Evolutionary conservation across 2,888 invertebrate genomes (phyloP).

Genomic region (Lasioglossum vierecki): DNA sequence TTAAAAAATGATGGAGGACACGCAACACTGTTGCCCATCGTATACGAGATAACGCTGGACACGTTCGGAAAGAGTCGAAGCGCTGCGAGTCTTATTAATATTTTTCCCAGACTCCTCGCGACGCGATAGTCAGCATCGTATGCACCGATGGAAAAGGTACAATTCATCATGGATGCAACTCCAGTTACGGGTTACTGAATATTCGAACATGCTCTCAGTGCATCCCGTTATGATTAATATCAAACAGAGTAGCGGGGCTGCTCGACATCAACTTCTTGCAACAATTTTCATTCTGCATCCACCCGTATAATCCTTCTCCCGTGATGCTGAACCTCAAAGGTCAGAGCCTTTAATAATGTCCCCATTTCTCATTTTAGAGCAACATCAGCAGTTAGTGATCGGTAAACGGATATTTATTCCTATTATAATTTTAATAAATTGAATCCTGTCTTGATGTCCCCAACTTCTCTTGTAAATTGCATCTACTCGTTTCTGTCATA

Average conservation of each 20-base stretch:
- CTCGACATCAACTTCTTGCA: slow-evolving; percentile 22
- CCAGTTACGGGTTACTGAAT: slow-evolving; percentile 45
- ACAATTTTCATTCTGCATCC: slow-evolving; percentile 29
- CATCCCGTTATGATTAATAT: slow-evolving; percentile 55
- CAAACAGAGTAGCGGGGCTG: slow-evolving; percentile 23
- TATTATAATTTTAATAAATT: too few species aligned
- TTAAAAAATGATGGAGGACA: background rate
- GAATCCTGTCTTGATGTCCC: too few species aligned
- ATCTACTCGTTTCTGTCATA: background rate
- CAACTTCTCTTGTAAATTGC: too few species aligned
- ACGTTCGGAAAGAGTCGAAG: background rate
- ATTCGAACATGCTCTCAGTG: slow-evolving; percentile 40
- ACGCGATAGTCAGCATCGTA: background rate
- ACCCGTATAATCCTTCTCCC: slow-evolving; percentile 10
- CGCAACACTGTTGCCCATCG: background rate
- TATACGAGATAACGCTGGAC: background rate
- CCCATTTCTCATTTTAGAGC: too few species aligned
- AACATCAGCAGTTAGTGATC: background rate
- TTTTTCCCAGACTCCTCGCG: background rate
- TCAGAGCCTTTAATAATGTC: slow-evolving; percentile 12
- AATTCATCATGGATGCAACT: slow-evolving; percentile 50
- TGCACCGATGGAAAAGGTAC: slow-evolving; percentile 13
- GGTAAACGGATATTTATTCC: background rate
- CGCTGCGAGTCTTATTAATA: background rate
- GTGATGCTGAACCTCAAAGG: slow-evolving; percentile 8